Evolutionary conservation across 1,140 invertebrate species (phyloP).

Genomic region (Cotesia typhae): DNA sequence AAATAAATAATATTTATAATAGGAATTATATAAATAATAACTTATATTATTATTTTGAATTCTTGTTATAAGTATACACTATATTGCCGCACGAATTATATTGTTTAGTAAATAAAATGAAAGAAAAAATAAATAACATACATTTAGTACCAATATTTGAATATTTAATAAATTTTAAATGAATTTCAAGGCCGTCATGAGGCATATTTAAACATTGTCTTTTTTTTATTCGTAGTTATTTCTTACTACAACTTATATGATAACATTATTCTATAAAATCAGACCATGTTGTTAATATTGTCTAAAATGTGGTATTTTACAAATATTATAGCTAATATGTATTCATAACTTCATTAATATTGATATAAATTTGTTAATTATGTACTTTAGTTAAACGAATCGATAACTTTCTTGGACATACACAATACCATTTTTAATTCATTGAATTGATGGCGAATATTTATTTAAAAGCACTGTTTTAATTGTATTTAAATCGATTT

Average conservation of each 20-base stretch:
- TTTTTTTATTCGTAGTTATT: constrained; percentile 3
- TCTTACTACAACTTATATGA: constrained; percentile 6
- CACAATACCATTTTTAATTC: too few relatives aligned
- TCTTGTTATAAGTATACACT: constrained; percentile 1
- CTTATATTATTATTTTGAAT: constrained; percentile 20
- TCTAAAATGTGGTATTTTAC: constrained; percentile 7
- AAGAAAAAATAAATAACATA: constrained; percentile 1
- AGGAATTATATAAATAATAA: constrained; percentile 21
- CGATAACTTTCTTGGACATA: too few relatives aligned
- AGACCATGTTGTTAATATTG: constrained; percentile 1
- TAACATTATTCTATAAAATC: background rate
- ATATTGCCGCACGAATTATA: constrained; percentile 33
- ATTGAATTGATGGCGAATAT: too few relatives aligned
- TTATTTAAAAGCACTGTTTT: too few relatives aligned
- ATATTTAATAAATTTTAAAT: constrained; percentile 18
- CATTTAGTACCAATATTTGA: constrained; percentile 18
- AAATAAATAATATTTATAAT: constrained; percentile 10
- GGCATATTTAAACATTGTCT: background rate
- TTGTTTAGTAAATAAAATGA: constrained; percentile 24
- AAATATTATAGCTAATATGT: too few relatives aligned
- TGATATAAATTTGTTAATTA: too few relatives aligned
- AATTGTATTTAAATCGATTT: too few relatives aligned
- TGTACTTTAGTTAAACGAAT: too few relatives aligned
- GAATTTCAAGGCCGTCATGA: background rate
- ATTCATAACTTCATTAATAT: too few relatives aligned